phyloP scores from a whole-genome alignment of 2,888 invertebrate genomes.

The Tridacna crocea region DNA sequence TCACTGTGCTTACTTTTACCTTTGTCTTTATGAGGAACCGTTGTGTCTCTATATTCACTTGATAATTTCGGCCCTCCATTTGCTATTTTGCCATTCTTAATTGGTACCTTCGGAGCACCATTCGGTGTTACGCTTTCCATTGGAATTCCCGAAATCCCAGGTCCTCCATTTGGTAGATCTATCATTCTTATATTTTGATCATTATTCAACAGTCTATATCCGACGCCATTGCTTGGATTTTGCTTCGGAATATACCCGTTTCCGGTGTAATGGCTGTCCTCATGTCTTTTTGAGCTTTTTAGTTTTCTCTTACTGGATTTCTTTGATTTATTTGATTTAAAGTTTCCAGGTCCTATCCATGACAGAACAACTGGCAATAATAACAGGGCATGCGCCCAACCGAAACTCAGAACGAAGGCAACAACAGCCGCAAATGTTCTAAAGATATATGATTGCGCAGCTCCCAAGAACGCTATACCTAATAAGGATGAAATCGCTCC shows the following conservation, averaged over 20 bases:
- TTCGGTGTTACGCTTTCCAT: background rate
- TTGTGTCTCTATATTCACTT: background rate
- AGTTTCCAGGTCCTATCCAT: constrained; percentile 37
- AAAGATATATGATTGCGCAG: constrained; percentile 11
- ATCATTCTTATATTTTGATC: too few species aligned
- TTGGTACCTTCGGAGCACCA: background rate
- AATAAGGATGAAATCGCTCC: constrained; percentile 17
- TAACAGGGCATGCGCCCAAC: constrained; percentile 13
- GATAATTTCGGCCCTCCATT: background rate
- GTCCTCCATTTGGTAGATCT: background rate
- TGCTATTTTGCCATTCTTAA: background rate
- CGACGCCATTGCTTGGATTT: background rate
- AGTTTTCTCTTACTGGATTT: background rate
- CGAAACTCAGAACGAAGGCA: constrained; percentile 11
- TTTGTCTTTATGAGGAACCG: too few species aligned
- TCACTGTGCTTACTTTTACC: too few species aligned
- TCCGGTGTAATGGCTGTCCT: background rate
- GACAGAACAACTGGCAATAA: constrained; percentile 4
- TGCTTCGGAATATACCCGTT: background rate
- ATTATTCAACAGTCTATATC: background rate
- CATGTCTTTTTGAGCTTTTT: background rate
- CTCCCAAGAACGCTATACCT: constrained; percentile 11
- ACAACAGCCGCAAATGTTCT: constrained; percentile 17
- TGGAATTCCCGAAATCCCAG: background rate
- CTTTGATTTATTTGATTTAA: background rate